Evolutionary conservation across 2,888 invertebrate species (phyloP).

Genomic region (Dugesia japonica): DNA sequence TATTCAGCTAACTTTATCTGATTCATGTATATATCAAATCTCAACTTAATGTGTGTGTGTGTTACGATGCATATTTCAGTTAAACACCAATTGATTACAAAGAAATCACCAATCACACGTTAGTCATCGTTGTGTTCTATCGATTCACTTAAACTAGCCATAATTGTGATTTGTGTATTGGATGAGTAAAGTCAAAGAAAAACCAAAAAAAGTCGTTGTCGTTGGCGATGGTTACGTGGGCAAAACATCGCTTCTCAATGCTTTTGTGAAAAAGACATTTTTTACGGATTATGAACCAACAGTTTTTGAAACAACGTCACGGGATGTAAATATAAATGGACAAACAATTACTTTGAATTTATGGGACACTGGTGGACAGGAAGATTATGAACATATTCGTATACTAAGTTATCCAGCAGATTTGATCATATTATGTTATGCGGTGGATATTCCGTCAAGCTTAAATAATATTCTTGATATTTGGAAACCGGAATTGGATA

Average conservation of each 20-base stretch:
- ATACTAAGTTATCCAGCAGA: conserved; percentile 20
- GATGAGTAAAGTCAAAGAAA: conserved; percentile 16
- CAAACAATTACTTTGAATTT: conserved; percentile 6
- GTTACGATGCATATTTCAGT: too few relatives aligned
- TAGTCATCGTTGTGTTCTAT: background rate
- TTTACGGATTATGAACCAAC: conserved; percentile 25
- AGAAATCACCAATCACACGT: conserved; percentile 1
- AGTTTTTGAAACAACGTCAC: conserved; percentile 23
- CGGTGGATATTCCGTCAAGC: background rate
- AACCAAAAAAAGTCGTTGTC: conserved; percentile 22
- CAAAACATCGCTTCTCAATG: conserved; percentile 20
- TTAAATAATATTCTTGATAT: conserved; percentile 24
- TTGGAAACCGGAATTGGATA: conserved; percentile 20
- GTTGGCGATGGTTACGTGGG: conserved; percentile 29
- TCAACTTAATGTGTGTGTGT: too few relatives aligned
- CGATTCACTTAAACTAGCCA: background rate
- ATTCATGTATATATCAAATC: too few relatives aligned
- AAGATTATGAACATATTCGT: conserved; percentile 27
- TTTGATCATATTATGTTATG: conserved; percentile 24
- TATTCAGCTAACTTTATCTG: too few relatives aligned
- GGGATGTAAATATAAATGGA: background rate
- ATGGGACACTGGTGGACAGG: conserved; percentile 30
- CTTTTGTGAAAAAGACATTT: conserved; percentile 17
- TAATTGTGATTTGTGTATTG: background rate
- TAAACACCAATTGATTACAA: background rate